Conservation (phyloP, 2,797 vertebrate species). For the Danio albolineatus region DNA sequence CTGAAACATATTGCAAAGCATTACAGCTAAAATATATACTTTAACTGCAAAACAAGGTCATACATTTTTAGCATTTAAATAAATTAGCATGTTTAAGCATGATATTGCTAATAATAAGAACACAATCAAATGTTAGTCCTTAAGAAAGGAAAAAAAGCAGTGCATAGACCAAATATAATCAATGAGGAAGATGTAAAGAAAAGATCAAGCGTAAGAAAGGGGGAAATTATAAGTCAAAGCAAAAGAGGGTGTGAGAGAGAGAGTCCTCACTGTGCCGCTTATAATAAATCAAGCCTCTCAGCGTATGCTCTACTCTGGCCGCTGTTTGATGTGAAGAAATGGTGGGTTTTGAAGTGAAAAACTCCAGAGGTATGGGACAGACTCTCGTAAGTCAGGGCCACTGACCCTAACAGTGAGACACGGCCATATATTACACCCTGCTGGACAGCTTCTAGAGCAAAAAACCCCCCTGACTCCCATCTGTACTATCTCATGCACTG, state of each 20-base stretch:
- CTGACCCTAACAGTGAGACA: slow-evolving; percentile 92
- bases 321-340: slow-evolving; percentile 94
- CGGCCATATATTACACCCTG: slow-evolving; percentile 86
- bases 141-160: slow-evolving; percentile 44
- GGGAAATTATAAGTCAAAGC: slow-evolving; percentile 49
- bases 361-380: slow-evolving; percentile 96
- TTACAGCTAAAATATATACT: background rate
- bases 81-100: slow-evolving; percentile 18
- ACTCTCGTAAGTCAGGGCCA: slow-evolving; percentile 87
- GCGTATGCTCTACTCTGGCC: slow-evolving; percentile 87
- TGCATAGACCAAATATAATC: slow-evolving; percentile 64
- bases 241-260: slow-evolving; percentile 53
- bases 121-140: slow-evolving; percentile 48
- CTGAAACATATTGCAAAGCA: background rate
- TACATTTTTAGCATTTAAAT: background rate
- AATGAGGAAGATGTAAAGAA: slow-evolving; percentile 80
- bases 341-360: slow-evolving; percentile 96
- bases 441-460: slow-evolving; percentile 84
- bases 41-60: background rate
- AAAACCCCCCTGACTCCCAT: slow-evolving; percentile 80
- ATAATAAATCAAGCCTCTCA: slow-evolving; percentile 91
- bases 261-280: slow-evolving; percentile 81
- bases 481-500: slow-evolving; percentile 86
- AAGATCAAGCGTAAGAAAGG: slow-evolving; percentile 44
- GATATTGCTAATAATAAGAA: slow-evolving; percentile 23